Conservation (phyloP, 2,797 vertebrate genomes). For the Mastacembelus armatus region DNA sequence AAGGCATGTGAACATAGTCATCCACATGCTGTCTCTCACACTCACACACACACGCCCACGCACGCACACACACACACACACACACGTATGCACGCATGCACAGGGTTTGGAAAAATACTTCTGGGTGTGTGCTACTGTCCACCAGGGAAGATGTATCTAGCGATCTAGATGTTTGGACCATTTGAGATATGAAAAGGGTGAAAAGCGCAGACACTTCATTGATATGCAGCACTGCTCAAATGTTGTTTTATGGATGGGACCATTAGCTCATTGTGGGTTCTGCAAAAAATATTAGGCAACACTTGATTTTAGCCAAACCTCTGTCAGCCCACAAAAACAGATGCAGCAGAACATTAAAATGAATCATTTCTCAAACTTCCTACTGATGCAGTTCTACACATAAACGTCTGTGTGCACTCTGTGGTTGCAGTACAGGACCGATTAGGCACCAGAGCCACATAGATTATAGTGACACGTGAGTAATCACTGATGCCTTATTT, state of each 20-base stretch:
- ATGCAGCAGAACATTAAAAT: constrained; percentile 78
- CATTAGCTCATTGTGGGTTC: constrained; percentile 44
- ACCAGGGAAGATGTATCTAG: constrained; percentile 8
- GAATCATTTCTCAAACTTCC: constrained; percentile 68
- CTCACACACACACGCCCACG: constrained; percentile 2
- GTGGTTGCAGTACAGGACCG: constrained; percentile 50
- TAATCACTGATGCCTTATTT: constrained; percentile 65
- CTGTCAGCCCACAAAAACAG: constrained; percentile 75
- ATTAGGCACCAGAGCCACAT: constrained; percentile 74
- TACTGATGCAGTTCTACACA: constrained; percentile 45
- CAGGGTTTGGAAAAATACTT: constrained; percentile 13
- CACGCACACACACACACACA: not conserved
- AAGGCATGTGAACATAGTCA: constrained; percentile 55
- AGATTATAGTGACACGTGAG: constrained; percentile 74
- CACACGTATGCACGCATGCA: constrained; percentile 6
- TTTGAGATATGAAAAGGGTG: constrained; percentile 47
- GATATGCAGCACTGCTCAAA: constrained; percentile 43
- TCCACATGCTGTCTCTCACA: constrained; percentile 15
- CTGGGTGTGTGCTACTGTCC: constrained; percentile 46
- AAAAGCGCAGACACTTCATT: constrained; percentile 40
- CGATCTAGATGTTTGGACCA: constrained; percentile 49
- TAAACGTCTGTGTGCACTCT: constrained; percentile 47
- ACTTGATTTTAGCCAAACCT: constrained; percentile 64
- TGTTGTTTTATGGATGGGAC: constrained; percentile 43
- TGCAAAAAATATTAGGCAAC: constrained; percentile 63